Conservation (phyloP, 1,140 invertebrate species). For the Hylyphantes graminicola region DNA sequence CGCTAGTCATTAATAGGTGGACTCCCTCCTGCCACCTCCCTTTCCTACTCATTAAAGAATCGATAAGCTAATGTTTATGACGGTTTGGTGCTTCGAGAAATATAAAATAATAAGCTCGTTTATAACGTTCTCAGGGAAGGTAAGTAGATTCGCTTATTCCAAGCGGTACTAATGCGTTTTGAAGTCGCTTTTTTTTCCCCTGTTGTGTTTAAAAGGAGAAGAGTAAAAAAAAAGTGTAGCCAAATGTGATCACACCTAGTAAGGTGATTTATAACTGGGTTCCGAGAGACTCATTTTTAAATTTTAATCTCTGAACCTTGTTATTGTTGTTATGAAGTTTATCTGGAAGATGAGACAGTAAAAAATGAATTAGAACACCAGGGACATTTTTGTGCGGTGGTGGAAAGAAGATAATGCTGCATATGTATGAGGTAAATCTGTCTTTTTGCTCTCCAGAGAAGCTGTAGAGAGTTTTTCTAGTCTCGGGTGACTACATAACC, state of each 20-base stretch:
- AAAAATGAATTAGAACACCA: constrained; percentile 49
- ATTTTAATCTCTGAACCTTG: constrained; percentile 4
- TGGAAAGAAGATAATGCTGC: constrained; percentile 43
- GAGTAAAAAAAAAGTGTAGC: constrained; percentile 3
- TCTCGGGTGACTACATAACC: too few species aligned
- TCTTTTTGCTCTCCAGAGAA: constrained; percentile 21
- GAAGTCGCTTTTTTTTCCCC: background rate
- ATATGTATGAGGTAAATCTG: constrained; percentile 18
- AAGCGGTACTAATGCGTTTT: constrained; percentile 57
- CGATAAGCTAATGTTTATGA: constrained; percentile 61
- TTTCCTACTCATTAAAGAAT: constrained; percentile 51
- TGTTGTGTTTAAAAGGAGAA: background rate
- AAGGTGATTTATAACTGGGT: constrained; percentile 48
- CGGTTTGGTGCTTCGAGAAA: constrained; percentile 52
- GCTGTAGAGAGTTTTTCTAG: too few species aligned
- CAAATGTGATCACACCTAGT: constrained; percentile 52
- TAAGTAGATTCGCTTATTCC: constrained; percentile 48
- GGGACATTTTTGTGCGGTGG: constrained; percentile 43
- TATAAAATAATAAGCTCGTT: constrained; percentile 61
- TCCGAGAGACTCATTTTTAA: constrained; percentile 35
- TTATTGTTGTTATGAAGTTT: constrained; percentile 6
- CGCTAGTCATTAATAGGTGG: constrained; percentile 54
- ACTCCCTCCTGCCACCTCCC: background rate
- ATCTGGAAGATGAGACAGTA: background rate
- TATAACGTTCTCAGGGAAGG: constrained; percentile 49